phyloP scores from a whole-genome alignment of 35 echinoderm and acorn worm genomes.

The Anneissia japonica region DNA sequence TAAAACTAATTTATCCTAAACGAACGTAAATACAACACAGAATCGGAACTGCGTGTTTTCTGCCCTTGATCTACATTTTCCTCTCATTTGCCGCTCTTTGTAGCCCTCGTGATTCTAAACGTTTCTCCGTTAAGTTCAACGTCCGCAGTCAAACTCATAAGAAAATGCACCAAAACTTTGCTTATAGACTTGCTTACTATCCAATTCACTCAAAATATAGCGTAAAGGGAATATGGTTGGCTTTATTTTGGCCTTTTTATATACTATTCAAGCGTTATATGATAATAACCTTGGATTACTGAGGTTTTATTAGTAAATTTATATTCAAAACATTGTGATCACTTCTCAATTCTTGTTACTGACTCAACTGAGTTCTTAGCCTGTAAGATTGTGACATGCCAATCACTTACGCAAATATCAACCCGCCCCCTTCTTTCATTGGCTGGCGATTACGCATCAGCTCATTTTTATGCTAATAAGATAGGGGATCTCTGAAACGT shows the following conservation, averaged over 20 bases:
- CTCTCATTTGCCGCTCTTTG: not conserved
- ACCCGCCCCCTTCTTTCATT: not conserved
- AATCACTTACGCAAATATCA: not conserved
- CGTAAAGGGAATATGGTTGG: not conserved
- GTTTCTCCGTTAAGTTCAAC: not conserved
- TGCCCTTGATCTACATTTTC: not conserved
- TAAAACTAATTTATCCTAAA: not conserved
- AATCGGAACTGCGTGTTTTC: not conserved
- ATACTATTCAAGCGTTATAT: not conserved
- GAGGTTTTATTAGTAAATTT: not conserved
- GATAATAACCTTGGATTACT: not conserved
- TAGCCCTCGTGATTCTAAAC: not conserved
- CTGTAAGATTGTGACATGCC: not conserved
- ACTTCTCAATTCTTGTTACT: not conserved
- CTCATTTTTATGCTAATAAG: slow-evolving; percentile 2
- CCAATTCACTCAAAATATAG: not conserved
- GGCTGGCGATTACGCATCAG: not conserved
- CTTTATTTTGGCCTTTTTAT: not conserved
- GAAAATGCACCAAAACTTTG: not conserved
- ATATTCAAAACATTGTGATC: not conserved
- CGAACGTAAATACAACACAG: not conserved
- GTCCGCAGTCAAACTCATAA: not conserved
- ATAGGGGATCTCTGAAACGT: slow-evolving; percentile 1
- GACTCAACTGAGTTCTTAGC: not conserved
- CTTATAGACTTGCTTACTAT: not conserved